Base-by-base conservation (phyloP, 2,888 invertebrate species). In the Epinotia ramella region DNA sequence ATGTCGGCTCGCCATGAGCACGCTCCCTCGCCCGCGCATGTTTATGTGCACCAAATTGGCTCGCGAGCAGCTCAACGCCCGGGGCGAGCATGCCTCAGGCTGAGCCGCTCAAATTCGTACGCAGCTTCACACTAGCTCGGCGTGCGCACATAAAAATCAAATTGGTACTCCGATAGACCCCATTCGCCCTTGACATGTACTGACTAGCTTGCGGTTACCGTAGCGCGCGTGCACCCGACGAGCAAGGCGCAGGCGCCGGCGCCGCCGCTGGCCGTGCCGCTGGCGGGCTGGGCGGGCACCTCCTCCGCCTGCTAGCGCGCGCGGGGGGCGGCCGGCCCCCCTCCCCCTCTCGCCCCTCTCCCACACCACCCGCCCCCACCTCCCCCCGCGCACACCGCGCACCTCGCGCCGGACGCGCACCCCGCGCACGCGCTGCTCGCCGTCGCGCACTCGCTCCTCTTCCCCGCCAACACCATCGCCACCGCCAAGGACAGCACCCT, bases 231-330 rank as follows among this genome's bases (percentile, higher is more conserved):
- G 73, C 76, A 62, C 49, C 53, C 90, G 92, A 94, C 88, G 87
- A 93, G 92, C 84, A 96, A 96, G 88, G 95, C 96, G 86, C 96
- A 92, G 83, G 96, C 96, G 79, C 96, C 96, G 76, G 93, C 93
- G 84, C 96, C 96, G 78, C 96, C 96, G 79, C 91, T 95, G 81
- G 91, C 93, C 75, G 87, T 96, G 77, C 95, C 95, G 82, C 89
- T 96, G 80, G 91, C 91, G 79, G 92, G 94, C 79, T 95, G 95
- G 93, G 87, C 95, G 90, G 95, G 92, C 86, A 88, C 95, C 77
- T 94, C 95, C 60, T 91, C 90, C 86, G 94, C 93, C 74, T 94
- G 95, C 94, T 95, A 95, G 94, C 95, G 89, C 84, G 88, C 86
- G 87, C 85, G 90, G 89, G 92, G 92, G 92, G 93, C 89, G 82